These are phyloP conservation scores for Ridgeia piscesae DNA, from an alignment of 1,140 invertebrate species.

Conservation along the genomic window DNA sequence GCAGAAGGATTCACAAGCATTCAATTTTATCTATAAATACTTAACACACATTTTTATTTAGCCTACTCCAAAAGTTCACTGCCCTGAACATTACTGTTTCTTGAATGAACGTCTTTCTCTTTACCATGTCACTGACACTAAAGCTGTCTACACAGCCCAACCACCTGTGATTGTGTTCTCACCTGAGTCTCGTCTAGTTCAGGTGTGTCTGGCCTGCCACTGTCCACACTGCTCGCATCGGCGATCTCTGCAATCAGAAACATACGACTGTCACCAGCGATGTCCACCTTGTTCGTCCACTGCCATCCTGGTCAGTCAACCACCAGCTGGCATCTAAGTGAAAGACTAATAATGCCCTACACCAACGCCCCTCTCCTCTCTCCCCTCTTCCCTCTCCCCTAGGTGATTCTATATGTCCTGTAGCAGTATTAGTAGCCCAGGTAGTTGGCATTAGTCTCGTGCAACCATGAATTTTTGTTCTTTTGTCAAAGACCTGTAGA, in stretches of 20 bases:
- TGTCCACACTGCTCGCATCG: conserved; percentile 29
- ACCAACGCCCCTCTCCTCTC: no score
- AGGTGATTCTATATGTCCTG: no score
- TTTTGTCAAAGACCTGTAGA: no score
- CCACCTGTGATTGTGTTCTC: not conserved
- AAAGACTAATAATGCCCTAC: not conserved
- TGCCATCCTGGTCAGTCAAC: not conserved
- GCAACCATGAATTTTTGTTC: no score
- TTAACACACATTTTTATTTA: not conserved
- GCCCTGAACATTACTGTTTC: not conserved
- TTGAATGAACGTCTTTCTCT: not conserved
- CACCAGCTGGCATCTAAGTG: not conserved
- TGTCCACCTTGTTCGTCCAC: not conserved
- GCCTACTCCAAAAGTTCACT: not conserved
- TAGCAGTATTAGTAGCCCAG: no score
- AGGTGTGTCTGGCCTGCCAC: conserved; percentile 31
- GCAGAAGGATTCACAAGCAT: not conserved
- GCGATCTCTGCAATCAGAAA: conserved; percentile 22
- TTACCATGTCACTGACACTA: not conserved
- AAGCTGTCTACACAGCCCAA: not conserved
- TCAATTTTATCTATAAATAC: not conserved
- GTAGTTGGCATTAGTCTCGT: no score
- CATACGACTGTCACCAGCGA: not conserved
- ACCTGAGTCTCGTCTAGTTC: conserved; percentile 25
- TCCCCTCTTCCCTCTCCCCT: no score